Evolutionary conservation across 2,888 invertebrate genomes (phyloP).

Genomic region (Aquatica leii): DNA sequence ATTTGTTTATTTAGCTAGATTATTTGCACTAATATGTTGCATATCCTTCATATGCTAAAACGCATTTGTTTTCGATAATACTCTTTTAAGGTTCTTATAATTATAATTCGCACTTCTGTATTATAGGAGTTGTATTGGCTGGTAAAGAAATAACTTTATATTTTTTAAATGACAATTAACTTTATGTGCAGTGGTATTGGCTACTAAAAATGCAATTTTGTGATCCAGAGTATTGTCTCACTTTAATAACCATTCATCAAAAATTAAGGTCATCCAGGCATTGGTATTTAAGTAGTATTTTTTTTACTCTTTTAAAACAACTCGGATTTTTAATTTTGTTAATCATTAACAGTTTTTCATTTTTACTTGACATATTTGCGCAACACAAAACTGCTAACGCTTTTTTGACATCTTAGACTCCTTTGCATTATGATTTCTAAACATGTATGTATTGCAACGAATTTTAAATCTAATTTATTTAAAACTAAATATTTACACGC

Average conservation of each 20-base stretch:
- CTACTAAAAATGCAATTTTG: no score
- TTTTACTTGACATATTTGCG: background rate
- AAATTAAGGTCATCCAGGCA: background rate
- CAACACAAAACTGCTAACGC: background rate
- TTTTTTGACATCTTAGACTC: background rate
- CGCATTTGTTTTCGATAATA: no score
- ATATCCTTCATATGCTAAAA: background rate
- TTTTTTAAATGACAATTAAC: no score
- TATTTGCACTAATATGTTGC: background rate
- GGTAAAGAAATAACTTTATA: no score
- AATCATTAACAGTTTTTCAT: background rate
- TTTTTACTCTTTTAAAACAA: background rate
- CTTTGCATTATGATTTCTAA: background rate
- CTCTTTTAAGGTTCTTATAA: no score
- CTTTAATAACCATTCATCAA: background rate
- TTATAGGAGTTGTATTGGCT: no score
- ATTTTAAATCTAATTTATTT: no score
- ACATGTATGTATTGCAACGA: no score
- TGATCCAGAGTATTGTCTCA: background rate
- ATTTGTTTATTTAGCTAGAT: slow-evolving; percentile 1
- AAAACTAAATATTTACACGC: no score
- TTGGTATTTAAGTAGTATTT: background rate
- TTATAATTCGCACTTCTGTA: no score
- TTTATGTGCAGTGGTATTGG: no score
- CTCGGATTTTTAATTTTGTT: background rate